A percentile compares a stretch with the other conserved stretches of the same genome.
phyloP scores from a whole-genome alignment of 2,113 vertebrate species.

The Canis aureus region DNA sequence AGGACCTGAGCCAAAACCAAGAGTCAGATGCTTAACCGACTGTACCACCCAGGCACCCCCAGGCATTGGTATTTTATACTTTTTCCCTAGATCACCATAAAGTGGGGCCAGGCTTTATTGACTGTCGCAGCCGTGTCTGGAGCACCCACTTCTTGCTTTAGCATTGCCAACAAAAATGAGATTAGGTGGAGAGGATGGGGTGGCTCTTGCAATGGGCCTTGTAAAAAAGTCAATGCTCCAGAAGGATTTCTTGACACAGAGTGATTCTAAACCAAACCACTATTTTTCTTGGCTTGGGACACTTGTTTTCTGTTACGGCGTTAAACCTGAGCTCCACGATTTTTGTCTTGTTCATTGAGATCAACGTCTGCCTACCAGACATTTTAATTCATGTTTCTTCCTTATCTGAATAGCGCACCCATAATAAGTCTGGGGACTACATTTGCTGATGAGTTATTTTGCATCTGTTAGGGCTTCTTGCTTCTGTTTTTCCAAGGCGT shows the following conservation, averaged over 20 bases:
- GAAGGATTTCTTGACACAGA: background rate
- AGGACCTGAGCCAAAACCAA: background rate
- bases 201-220: background rate
- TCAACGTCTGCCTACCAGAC: background rate
- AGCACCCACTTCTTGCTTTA: background rate
- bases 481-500: conserved; percentile 29
- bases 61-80: background rate
- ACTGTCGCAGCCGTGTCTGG: background rate
- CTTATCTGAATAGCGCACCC: background rate
- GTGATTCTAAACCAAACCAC: background rate
- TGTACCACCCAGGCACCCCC: background rate
- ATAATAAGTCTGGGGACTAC: background rate
- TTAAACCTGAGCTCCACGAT: background rate
- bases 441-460: background rate
- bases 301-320: conserved; percentile 29
- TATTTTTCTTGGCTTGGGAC: background rate
- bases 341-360: background rate
- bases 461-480: background rate
- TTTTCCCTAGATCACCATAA: background rate
- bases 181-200: background rate
- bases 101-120: background rate
- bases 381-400: background rate
- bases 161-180: background rate
- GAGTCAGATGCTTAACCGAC: background rate
- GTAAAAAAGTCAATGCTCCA: background rate